Evolutionary conservation across 2,888 invertebrate species (phyloP).

Genomic region (Calephelis perditalis): DNA sequence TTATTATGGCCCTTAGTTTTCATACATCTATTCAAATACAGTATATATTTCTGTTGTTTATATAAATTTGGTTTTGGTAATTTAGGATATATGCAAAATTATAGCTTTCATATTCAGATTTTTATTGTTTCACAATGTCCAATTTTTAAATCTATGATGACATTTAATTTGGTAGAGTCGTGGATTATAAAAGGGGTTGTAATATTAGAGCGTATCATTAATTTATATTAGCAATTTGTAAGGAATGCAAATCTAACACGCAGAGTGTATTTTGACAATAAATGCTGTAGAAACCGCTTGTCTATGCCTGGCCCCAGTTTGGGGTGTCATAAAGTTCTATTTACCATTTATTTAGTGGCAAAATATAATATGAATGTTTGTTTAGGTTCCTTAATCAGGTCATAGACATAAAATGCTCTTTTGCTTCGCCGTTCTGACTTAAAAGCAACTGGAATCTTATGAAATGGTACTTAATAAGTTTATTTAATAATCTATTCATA

Average conservation of each 20-base stretch:
- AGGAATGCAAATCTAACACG: slow-evolving; percentile 69
- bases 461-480: too few relatives aligned
- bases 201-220: slow-evolving; percentile 24
- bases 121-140: too few relatives aligned
- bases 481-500: too few relatives aligned
- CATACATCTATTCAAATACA: too few relatives aligned
- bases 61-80: too few relatives aligned
- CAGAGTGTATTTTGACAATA: slow-evolving; percentile 68
- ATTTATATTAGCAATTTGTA: slow-evolving; percentile 48
- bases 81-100: too few relatives aligned
- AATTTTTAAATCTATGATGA: neutral
- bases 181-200: slow-evolving; percentile 13
- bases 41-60: too few relatives aligned
- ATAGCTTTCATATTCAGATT: too few relatives aligned
- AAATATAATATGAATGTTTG: too few relatives aligned
- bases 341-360: too few relatives aligned
- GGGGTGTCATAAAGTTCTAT: slow-evolving; percentile 7
- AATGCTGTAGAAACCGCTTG: slow-evolving; percentile 56
- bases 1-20: too few relatives aligned
- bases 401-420: neutral
- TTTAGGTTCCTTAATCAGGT: too few relatives aligned
- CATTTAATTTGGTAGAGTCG: slow-evolving; percentile 18
- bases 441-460: neutral
- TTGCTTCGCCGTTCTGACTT: neutral
- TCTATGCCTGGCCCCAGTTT: slow-evolving; percentile 43